phyloP scores from a whole-genome alignment of 2,113 vertebrate species.

The Forbesichthys agassizii region DNA sequence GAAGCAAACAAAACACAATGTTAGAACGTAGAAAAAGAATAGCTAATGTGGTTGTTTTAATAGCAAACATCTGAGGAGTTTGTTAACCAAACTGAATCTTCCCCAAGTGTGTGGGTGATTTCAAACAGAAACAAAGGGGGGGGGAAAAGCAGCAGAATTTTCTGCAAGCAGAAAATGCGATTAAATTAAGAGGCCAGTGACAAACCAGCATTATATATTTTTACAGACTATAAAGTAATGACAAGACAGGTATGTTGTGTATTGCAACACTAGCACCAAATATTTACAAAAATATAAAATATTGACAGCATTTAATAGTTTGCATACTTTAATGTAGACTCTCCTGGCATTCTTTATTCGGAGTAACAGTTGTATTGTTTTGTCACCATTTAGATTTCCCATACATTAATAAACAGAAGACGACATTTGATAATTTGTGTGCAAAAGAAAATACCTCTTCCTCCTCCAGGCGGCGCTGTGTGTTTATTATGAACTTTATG shows the following conservation, averaged over 20 bases:
- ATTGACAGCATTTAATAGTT: constrained; percentile 19
- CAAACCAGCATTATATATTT: constrained; percentile 16
- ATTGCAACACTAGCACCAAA: constrained; percentile 36
- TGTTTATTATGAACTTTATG: constrained; percentile 89
- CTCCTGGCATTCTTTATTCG: neutral
- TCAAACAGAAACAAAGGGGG: constrained; percentile 42
- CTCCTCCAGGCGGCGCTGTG: constrained; percentile 84
- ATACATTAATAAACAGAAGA: constrained; percentile 16
- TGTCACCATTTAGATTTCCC: constrained; percentile 47
- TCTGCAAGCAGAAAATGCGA: constrained; percentile 27
- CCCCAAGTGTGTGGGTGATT: constrained; percentile 35
- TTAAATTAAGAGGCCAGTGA: constrained; percentile 22
- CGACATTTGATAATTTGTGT: constrained; percentile 17
- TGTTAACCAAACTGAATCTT: constrained; percentile 52
- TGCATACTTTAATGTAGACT: constrained; percentile 28
- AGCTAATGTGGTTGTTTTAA: constrained; percentile 41
- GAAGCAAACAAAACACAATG: constrained; percentile 72
- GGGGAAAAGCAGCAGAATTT: constrained; percentile 18
- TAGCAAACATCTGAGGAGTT: constrained; percentile 38
- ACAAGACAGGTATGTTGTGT: constrained; percentile 53
- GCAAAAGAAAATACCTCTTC: constrained; percentile 84
- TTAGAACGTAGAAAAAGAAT: constrained; percentile 60
- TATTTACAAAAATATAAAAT: neutral
- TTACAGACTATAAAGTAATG: constrained; percentile 43
- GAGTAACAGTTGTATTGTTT: neutral